These are phyloP conservation scores for Sinodicranocentrus sp. DNA, from an alignment of 2,888 invertebrate genomes.

Conservation along the genomic window DNA sequence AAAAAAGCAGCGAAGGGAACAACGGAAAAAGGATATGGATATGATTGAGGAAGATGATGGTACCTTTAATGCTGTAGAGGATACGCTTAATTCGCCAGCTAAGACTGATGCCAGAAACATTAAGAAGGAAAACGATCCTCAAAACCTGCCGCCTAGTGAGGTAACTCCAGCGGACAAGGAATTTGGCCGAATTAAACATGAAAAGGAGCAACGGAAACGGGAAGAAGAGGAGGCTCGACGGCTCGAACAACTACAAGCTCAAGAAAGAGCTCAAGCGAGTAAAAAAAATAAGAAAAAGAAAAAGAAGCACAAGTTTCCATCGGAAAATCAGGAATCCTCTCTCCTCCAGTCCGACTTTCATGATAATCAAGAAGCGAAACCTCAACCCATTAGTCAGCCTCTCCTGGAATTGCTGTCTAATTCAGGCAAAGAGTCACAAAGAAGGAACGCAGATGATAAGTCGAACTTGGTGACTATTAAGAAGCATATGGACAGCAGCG, in stretches of 20 bases:
- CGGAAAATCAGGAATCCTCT: neutral
- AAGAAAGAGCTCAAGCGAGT: slow-evolving; percentile 54
- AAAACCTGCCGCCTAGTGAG: neutral
- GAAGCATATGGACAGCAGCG: slow-evolving; percentile 82
- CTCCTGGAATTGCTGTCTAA: slow-evolving; percentile 11
- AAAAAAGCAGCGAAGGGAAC: slow-evolving; percentile 49
- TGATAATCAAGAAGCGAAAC: neutral
- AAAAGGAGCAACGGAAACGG: slow-evolving; percentile 59
- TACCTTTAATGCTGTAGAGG: slow-evolving; percentile 29
- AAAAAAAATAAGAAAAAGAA: slow-evolving; percentile 67
- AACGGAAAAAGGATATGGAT: slow-evolving; percentile 47
- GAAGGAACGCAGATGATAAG: slow-evolving; percentile 78
- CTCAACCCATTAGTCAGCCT: slow-evolving; percentile 19
- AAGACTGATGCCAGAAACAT: slow-evolving; percentile 3
- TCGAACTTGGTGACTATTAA: slow-evolving; percentile 82
- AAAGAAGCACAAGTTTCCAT: slow-evolving; percentile 50
- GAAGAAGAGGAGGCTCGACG: slow-evolving; percentile 60
- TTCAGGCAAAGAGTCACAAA: slow-evolving; percentile 13
- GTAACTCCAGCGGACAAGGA: slow-evolving; percentile 44
- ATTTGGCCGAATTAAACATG: slow-evolving; percentile 53
- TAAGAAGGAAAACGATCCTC: neutral
- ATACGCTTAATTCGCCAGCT: neutral
- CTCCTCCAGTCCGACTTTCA: neutral
- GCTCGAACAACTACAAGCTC: slow-evolving; percentile 51
- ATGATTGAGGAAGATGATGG: slow-evolving; percentile 18